phyloP scores from a whole-genome alignment of 1,140 invertebrate species.

The Heliconius congener region DNA sequence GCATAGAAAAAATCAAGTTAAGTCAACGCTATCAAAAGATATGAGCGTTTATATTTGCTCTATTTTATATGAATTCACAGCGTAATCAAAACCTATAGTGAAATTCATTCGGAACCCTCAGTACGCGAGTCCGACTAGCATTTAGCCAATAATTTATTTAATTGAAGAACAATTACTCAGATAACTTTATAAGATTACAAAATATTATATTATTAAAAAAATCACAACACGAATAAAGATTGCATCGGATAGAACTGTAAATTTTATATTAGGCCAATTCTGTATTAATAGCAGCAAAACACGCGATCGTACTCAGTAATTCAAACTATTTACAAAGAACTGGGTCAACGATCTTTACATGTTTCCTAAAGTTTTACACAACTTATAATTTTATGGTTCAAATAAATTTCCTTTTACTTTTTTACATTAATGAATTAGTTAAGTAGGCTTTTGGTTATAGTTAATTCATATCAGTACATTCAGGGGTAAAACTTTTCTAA shows the following conservation, averaged over 20 bases:
- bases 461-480: neutral
- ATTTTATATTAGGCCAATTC: slow-evolving; percentile 38
- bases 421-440: neutral
- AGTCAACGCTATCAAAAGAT: too few relatives aligned
- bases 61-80: too few relatives aligned
- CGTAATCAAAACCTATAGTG: too few relatives aligned
- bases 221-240: slow-evolving; percentile 22
- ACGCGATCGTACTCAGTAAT: slow-evolving; percentile 35
- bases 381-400: neutral
- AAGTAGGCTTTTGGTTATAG: neutral
- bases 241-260: slow-evolving; percentile 36
- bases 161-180: neutral
- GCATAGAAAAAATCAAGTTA: too few relatives aligned
- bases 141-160: neutral
- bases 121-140: too few relatives aligned
- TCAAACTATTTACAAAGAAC: slow-evolving; percentile 38
- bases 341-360: slow-evolving; percentile 31
- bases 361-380: slow-evolving; percentile 15
- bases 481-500: neutral
- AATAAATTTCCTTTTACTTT: neutral
- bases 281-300: slow-evolving; percentile 34
- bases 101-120: too few relatives aligned
- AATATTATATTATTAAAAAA: neutral
- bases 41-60: too few relatives aligned
- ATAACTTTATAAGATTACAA: neutral